A percentile compares a stretch with the other conserved stretches of the same genome.
phyloP scores from a whole-genome alignment of 2,113 vertebrate genomes.

The Gadus macrocephalus region DNA sequence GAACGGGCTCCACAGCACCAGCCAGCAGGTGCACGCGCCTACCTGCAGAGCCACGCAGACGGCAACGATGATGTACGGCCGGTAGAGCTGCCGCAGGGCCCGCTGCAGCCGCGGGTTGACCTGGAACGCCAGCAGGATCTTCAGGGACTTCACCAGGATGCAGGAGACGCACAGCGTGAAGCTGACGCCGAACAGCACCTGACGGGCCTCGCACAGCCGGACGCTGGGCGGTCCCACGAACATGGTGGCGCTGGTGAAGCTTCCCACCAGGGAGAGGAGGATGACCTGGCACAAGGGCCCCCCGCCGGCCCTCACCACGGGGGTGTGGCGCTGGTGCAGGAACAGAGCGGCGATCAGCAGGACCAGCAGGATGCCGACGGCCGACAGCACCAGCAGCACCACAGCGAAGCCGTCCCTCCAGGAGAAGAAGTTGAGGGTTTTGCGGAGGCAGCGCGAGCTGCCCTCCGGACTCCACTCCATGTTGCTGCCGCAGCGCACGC shows the following conservation, averaged over 20 bases:
- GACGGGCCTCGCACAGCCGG: slow-evolving; percentile 77
- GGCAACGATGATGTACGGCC: slow-evolving; percentile 66
- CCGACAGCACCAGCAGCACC: slow-evolving; percentile 71
- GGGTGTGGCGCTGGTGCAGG: slow-evolving; percentile 75
- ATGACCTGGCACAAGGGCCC: slow-evolving; percentile 80
- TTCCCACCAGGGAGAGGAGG: slow-evolving; percentile 78
- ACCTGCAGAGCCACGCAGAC: slow-evolving; percentile 74
- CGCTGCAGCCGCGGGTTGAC: slow-evolving; percentile 77
- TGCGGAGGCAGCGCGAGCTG: slow-evolving; percentile 71
- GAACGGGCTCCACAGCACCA: slow-evolving; percentile 72
- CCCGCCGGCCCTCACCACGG: slow-evolving; percentile 80
- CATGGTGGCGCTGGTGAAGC: slow-evolving; percentile 76
- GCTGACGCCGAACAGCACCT: slow-evolving; percentile 82
- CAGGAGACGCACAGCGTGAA: slow-evolving; percentile 84
- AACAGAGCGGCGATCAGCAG: slow-evolving; percentile 77
- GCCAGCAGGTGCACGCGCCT: slow-evolving; percentile 75
- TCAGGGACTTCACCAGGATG: slow-evolving; percentile 85
- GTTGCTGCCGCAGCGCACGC: slow-evolving; percentile 71
- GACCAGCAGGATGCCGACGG: slow-evolving; percentile 72
- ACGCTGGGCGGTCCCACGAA: slow-evolving; percentile 78
- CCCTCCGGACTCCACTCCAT: slow-evolving; percentile 78
- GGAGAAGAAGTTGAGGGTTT: slow-evolving; percentile 71
- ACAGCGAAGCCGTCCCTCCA: slow-evolving; percentile 80
- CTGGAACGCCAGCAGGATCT: slow-evolving; percentile 87
- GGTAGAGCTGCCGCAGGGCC: slow-evolving; percentile 71